Evolutionary conservation across 2,888 invertebrate species (phyloP).

Genomic region (Ectemnius lituratus): DNA sequence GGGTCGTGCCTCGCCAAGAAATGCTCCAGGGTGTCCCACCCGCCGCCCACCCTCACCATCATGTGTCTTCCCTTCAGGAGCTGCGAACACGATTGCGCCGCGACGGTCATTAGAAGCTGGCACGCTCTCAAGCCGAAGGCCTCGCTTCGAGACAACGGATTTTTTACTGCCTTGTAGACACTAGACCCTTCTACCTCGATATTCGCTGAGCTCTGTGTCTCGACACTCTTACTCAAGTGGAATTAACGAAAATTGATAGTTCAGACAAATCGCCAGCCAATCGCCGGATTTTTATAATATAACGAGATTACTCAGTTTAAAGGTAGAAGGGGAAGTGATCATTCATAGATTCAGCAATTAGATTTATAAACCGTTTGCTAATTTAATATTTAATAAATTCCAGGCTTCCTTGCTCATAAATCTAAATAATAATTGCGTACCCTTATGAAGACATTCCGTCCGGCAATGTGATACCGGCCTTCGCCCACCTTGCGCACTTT

Average conservation of each 20-base stretch:
- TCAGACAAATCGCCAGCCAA: too few species aligned
- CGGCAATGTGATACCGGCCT: slow-evolving; percentile 92
- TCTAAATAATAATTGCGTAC: slow-evolving; percentile 78
- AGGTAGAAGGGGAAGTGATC: too few species aligned
- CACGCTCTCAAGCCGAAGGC: neutral
- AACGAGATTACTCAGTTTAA: too few species aligned
- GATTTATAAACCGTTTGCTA: too few species aligned
- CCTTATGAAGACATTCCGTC: slow-evolving; percentile 91
- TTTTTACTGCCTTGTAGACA: neutral
- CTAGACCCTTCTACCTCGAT: neutral
- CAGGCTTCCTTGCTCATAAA: neutral
- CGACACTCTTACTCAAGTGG: too few species aligned
- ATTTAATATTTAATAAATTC: too few species aligned
- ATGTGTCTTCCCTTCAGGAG: slow-evolving; percentile 94
- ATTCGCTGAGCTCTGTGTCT: too few species aligned
- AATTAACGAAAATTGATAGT: too few species aligned
- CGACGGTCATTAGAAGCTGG: slow-evolving; percentile 38
- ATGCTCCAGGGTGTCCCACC: slow-evolving; percentile 96
- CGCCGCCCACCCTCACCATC: slow-evolving; percentile 97
- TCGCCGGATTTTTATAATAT: too few species aligned
- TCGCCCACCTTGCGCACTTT: slow-evolving; percentile 90
- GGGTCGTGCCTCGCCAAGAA: slow-evolving; percentile 93
- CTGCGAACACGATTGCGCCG: slow-evolving; percentile 79
- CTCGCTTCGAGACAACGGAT: neutral
- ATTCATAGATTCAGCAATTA: too few species aligned